Conservation (phyloP, 2,888 invertebrate species). For the Helicoverpa assulta region DNA sequence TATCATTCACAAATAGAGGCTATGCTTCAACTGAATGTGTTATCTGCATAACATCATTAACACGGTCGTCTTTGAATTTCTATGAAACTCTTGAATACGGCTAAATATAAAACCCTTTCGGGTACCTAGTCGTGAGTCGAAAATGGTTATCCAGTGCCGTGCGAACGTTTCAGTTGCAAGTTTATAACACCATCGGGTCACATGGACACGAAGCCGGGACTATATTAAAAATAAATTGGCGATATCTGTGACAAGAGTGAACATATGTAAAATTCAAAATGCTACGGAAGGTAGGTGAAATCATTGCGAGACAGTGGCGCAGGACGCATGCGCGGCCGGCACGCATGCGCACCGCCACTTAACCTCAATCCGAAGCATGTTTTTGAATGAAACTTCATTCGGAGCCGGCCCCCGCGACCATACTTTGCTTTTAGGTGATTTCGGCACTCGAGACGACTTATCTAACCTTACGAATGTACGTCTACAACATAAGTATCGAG, state of each 20-base stretch:
- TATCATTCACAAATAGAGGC: not conserved
- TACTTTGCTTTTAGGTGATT: slow-evolving; percentile 81
- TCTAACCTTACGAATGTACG: slow-evolving; percentile 64
- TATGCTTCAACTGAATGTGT: not conserved
- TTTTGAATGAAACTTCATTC: slow-evolving; percentile 88
- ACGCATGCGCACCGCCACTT: slow-evolving; percentile 86
- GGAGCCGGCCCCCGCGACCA: slow-evolving; percentile 77
- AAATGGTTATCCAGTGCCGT: not conserved
- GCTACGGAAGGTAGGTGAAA: slow-evolving; percentile 82
- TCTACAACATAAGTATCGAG: slow-evolving; percentile 42
- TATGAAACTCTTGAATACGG: slow-evolving; percentile 20
- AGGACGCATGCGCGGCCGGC: slow-evolving; percentile 78
- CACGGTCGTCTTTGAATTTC: slow-evolving; percentile 5
- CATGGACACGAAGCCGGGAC: slow-evolving; percentile 28
- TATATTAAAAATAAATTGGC: slow-evolving; percentile 59
- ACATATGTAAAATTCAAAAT: slow-evolving; percentile 78
- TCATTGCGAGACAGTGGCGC: slow-evolving; percentile 79
- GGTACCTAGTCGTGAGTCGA: not conserved
- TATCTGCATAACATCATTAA: slow-evolving; percentile 21
- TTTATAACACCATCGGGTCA: slow-evolving; percentile 20
- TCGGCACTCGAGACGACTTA: slow-evolving; percentile 71
- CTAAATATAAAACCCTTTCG: slow-evolving; percentile 26
- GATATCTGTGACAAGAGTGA: slow-evolving; percentile 63
- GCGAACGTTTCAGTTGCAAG: slow-evolving; percentile 17
- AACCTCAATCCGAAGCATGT: slow-evolving; percentile 88